A percentile compares a stretch with the other conserved stretches of the same genome.
Evolutionary conservation across 2,797 vertebrate genomes (phyloP).

Genomic region (Eupleurogrammus muticus): DNA sequence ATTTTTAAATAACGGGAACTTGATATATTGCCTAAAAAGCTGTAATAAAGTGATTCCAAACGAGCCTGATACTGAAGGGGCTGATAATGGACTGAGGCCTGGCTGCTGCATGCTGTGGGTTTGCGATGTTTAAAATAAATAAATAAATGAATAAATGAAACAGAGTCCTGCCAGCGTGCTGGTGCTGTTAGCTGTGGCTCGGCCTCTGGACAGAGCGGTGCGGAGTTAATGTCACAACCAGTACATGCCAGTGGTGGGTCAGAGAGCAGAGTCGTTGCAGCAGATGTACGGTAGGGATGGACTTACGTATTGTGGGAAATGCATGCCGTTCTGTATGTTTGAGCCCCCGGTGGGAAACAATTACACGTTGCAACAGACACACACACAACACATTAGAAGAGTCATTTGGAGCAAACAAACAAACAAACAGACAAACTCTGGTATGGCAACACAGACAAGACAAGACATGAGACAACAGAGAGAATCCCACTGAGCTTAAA

Average conservation of each 20-base stretch:
- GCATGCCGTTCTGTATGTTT: constrained; percentile 91
- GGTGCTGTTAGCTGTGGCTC: constrained; percentile 15
- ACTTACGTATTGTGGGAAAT: constrained; percentile 96
- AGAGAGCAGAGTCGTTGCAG: constrained; percentile 83
- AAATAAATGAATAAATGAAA: background rate
- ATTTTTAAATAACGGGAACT: constrained; percentile 10
- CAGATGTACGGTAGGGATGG: constrained; percentile 64
- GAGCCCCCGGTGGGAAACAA: constrained; percentile 84
- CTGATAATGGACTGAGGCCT: constrained; percentile 4
- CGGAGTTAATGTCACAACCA: constrained; percentile 62
- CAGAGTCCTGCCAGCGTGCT: constrained; percentile 6
- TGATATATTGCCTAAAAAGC: constrained; percentile 1
- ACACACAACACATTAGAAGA: constrained; percentile 89
- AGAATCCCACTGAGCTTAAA: background rate
- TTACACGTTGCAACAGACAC: constrained; percentile 91
- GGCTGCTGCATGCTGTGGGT: constrained; percentile 12
- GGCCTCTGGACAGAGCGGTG: constrained; percentile 25
- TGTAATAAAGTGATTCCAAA: background rate
- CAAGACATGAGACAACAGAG: background rate
- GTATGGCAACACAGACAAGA: background rate
- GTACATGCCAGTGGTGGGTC: constrained; percentile 76
- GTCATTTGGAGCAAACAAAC: constrained; percentile 35
- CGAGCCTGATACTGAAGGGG: background rate
- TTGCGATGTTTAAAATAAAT: constrained; percentile 15
- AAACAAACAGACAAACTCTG: too few species aligned